Base-by-base conservation (phyloP, 2,888 invertebrate species). In the Pterobdella sp. region DNA sequence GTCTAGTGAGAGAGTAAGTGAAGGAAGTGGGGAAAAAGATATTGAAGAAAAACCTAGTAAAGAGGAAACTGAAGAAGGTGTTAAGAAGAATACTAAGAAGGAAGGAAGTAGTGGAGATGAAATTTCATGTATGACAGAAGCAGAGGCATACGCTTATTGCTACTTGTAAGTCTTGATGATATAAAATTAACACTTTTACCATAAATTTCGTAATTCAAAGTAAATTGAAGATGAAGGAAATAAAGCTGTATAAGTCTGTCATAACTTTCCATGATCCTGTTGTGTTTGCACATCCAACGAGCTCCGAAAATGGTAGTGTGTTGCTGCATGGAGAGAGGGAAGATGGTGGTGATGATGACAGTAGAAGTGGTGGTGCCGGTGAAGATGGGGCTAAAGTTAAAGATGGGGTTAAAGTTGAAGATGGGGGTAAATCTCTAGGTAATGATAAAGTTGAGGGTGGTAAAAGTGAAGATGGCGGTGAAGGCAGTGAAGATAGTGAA, bases 31-130 rank as follows among this genome's bases (percentile, higher is more conserved):
- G 37, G 7, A 34, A 68, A 37, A 26, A 32, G 69, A 68, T 7
- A 32, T 31, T 2, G 26, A 29, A 52, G 52, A 42, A 32, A 63
- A 36, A 71, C 36, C 7, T 35, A 37, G 63, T 31, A 22, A 63
- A 71, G 35, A 26, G 10, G 69, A 69, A 29, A 56, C 26, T 4
- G 56, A 52, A 3, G 69, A 69, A 2, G 69, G 14, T 29, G 32
- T 4, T 29, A 34, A 49, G 4, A 34, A 69, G 3, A 22, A 52
- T 3, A 29, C 49, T 4, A 32, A 31, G 2, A 31, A 26, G 3
- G 56, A 18, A 7, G 18, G 29, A 37, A n/a, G 22, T 7, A 29
- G 2, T 65, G 35, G 31, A 7, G 35, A 31, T 3, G 31, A 31
- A 65, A 2, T 7, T n/a, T 2, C 3, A 18, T 34, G 31, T 10